Evolutionary conservation across 2,888 invertebrate genomes (phyloP).

Genomic region (Drosophila incognita): DNA sequence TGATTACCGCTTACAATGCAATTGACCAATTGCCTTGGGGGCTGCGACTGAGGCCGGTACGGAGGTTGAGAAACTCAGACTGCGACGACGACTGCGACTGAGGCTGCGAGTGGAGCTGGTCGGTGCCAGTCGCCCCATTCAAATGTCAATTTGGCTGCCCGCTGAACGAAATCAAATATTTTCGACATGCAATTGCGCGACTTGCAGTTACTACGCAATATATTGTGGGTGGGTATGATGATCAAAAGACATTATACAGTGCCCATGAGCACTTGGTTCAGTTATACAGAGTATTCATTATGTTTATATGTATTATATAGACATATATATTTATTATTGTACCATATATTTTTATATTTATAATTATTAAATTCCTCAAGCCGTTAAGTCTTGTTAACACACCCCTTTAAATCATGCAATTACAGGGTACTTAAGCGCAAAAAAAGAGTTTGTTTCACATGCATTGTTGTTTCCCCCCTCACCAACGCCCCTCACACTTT

Average conservation of each 20-base stretch:
- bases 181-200: not conserved
- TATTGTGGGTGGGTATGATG: not conserved
- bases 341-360: not conserved
- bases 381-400: not conserved
- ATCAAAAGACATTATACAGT: not conserved
- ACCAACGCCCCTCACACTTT: not conserved
- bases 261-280: not conserved
- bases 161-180: constrained; percentile 21
- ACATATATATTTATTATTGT: not conserved
- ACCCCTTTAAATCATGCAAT: not conserved
- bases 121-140: constrained; percentile 78
- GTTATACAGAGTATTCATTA: not conserved
- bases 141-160: constrained; percentile 73
- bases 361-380: not conserved
- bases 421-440: constrained; percentile 25
- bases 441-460: constrained; percentile 50
- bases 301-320: not conserved
- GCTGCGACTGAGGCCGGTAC: constrained; percentile 19
- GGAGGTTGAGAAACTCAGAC: constrained; percentile 13
- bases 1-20: constrained; percentile 76
- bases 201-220: constrained; percentile 1
- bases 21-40: constrained; percentile 73
- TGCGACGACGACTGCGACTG: not conserved
- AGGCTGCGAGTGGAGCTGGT: constrained; percentile 38
- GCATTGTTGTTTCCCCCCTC: constrained; percentile 43